Evolutionary conservation across 2,888 invertebrate species (phyloP), one percentile per base, ranked within the genome.

Genomic region (Cepaea hortensis): DNA sequence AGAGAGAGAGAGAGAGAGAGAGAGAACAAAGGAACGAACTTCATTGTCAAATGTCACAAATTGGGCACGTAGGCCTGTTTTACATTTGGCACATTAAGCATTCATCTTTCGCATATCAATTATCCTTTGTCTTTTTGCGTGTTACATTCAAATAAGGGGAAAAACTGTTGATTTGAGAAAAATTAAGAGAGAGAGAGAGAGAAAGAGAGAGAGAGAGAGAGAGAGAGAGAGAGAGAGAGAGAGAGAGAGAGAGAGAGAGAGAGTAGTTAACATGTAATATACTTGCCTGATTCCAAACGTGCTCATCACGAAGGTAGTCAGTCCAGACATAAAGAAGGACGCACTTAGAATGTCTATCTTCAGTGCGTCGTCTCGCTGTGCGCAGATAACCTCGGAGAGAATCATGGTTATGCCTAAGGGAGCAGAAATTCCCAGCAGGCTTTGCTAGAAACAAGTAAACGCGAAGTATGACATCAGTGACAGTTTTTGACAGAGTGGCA

Each of bases 361-460:
- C 77, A 91, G 84, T 70, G 89, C 90, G 55, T 90, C 90, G 55
- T 91, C 90, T 4, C 90, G 80, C 13, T 90, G 89, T 0, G 90
- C 91, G 85, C 92, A 92, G 20, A 90, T 90, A 11, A 91, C 89
- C 79, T 92, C 90, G 11, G 91, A 89, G 65, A 91, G 91, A 46
- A 92, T 79, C 23, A 91, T 50, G 13, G 91, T 89, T 48, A 91
- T 89, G 3, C 90, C 88, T 50, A 92, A 86, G 20, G 91, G 90
- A 13, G 90, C 84, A 0, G 90, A 90, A 3, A 91, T 89, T 5
- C 90, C 88, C 75, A 92, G 86, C 55, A 91, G 83, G 1, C 90
- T 89, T 91, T 91, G 91, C 91, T 91, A 86, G n/a, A 61, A 5
- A 79, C 3, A 75, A 55, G 55, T 9, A 55, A 55, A 55, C 35